These are phyloP conservation scores for Heterodera schachtii DNA, from an alignment of 1,140 invertebrate genomes.

Conservation along the genomic window DNA sequence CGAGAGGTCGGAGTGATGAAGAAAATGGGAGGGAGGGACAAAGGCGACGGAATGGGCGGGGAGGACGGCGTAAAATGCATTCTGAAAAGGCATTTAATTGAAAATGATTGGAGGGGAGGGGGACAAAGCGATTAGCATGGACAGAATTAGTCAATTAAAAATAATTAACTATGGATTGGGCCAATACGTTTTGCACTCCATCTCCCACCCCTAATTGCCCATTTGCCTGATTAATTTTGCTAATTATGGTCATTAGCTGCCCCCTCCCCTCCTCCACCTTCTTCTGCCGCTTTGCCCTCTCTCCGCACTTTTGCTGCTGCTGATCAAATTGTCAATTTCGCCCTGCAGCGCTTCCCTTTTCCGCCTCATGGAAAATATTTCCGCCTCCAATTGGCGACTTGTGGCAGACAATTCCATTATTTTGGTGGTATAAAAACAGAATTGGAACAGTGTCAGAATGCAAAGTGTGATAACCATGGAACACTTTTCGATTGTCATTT, in stretches of 20 bases:
- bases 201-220: too few species aligned
- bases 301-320: slow-evolving; percentile 33
- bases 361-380: slow-evolving; percentile 31
- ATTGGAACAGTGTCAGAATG: not conserved
- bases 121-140: too few species aligned
- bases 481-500: not conserved
- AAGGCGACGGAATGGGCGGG: slow-evolving; percentile 9
- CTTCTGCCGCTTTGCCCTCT: slow-evolving; percentile 28
- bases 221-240: too few species aligned
- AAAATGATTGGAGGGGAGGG: too few species aligned
- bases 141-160: too few species aligned
- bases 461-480: not conserved
- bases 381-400: slow-evolving; percentile 32
- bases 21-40: slow-evolving; percentile 39
- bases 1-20: slow-evolving; percentile 89
- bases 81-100: too few species aligned
- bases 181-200: too few species aligned
- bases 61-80: too few species aligned
- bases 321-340: slow-evolving; percentile 46
- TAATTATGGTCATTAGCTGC: too few species aligned
- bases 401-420: not conserved
- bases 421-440: not conserved
- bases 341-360: slow-evolving; percentile 28
- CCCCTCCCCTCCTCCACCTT: not conserved
- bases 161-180: too few species aligned